Conservation (phyloP, 2,113 vertebrate species). For the Lophotis ruficrista region DNA sequence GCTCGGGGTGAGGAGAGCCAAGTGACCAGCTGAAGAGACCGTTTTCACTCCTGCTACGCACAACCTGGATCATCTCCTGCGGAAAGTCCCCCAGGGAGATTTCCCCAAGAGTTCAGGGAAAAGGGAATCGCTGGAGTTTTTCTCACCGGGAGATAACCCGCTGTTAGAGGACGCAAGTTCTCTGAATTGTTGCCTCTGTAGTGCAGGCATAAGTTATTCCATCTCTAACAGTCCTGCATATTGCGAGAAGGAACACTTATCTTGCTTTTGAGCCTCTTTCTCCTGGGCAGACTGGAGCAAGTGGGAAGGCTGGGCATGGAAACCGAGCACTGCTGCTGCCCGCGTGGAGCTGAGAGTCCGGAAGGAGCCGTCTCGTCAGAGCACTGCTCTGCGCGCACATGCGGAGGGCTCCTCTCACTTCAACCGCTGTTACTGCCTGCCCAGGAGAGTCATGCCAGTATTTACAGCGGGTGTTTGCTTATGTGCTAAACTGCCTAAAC, state of each 20-base stretch:
- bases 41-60: neutral
- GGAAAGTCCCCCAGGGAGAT: neutral
- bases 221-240: neutral
- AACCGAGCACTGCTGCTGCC: neutral
- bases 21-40: neutral
- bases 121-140: neutral
- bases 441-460: neutral
- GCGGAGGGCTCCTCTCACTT: neutral
- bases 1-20: slow-evolving; percentile 46
- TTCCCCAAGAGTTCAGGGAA: neutral
- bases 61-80: neutral
- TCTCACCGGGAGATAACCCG: neutral
- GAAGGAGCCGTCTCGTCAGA: neutral
- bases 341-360: fast-evolving
- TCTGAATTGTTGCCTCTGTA: neutral
- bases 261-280: neutral
- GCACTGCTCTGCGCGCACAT: neutral
- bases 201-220: neutral
- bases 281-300: neutral
- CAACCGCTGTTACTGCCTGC: neutral
- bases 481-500: neutral
- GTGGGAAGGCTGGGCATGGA: neutral
- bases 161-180: neutral
- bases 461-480: neutral
- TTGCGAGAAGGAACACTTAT: neutral